Evolutionary conservation across 2,797 vertebrate genomes (phyloP), one percentile per base, ranked within the genome.

Genomic region (Coracias cyanogaster): DNA sequence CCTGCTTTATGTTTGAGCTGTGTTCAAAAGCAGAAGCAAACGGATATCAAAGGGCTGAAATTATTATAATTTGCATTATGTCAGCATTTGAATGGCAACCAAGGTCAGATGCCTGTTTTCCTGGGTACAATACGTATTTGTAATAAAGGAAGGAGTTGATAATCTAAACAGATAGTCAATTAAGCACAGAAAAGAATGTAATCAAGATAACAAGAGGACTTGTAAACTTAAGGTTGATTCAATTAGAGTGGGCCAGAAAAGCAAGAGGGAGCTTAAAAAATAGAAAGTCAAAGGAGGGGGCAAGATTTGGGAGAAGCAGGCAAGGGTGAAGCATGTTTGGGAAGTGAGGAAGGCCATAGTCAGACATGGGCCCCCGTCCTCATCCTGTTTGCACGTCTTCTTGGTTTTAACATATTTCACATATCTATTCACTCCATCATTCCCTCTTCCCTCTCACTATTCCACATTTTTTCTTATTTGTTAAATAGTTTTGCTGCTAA

Each of bases 21-120:
- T 43, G n/a, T 78, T 93, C 82, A 93, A 95, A 83, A 87, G 82
- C 60, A 82, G 73, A 31, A 77, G 88, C 55, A 95, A 86, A 74
- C 39, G 26, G 65, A 31, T 80, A 87, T 39, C 84, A 74, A 76
- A 94, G 77, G 48, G 57, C 41, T 84, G 71, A 79, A 90, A 92
- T 82, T 82, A 79, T 89, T 54, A 82, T 92, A 22, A 65, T 80
- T 94, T 87, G 72, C 52, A 71, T 85, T 89, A 45, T 76, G 82
- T 70, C 66, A 90, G 62, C 29, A 67, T 80, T 33, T 93, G 90
- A 52, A 94, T 5, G 52, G 55, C 48, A 87, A 74, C 31, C 80
- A 89, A 93, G 55, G 67, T 35, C 62, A 80, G 62, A 88, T 41
- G 31, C 35, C 65, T 51, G 37, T 64, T 89, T 92, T 89, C 54